These are phyloP conservation scores for Megalops atlanticus DNA, from an alignment of 2,113 vertebrate genomes.

Conservation along the genomic window DNA sequence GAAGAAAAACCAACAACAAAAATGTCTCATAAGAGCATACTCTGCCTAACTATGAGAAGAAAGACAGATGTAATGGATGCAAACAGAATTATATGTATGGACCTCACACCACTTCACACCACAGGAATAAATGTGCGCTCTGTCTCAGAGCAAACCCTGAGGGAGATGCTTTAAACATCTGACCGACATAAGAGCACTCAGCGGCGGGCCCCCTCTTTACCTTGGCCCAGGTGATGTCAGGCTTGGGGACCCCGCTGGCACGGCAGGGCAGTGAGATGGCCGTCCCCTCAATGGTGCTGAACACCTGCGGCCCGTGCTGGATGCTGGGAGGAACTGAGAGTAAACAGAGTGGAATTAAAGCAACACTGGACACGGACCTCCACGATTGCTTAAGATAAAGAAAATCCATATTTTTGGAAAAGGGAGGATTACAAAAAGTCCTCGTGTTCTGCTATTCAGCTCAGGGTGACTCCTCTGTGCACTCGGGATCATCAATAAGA, in stretches of 20 bases:
- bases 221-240: conserved; percentile 89
- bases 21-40: too few species aligned
- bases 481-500: not conserved
- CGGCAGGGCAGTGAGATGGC: conserved; percentile 85
- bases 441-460: not conserved
- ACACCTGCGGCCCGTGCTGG: conserved; percentile 91
- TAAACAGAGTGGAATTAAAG: not conserved
- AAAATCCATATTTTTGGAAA: not conserved
- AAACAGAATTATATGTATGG: too few species aligned
- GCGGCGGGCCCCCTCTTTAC: conserved; percentile 70
- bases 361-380: not conserved
- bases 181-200: too few species aligned
- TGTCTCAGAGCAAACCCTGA: too few species aligned
- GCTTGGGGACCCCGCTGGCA: conserved; percentile 83
- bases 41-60: too few species aligned
- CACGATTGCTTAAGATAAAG: too few species aligned
- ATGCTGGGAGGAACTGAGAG: conserved; percentile 86
- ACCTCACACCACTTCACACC: too few species aligned
- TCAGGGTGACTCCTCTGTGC: not conserved
- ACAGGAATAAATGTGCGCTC: too few species aligned
- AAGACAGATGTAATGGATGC: too few species aligned
- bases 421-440: not conserved
- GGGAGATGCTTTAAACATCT: too few species aligned
- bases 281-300: conserved; percentile 88
- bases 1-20: too few species aligned